A percentile compares a stretch with the other conserved stretches of the same genome.
Conservation (phyloP, 1,140 invertebrate species). For the Panagrolaimus sp. region DNA sequence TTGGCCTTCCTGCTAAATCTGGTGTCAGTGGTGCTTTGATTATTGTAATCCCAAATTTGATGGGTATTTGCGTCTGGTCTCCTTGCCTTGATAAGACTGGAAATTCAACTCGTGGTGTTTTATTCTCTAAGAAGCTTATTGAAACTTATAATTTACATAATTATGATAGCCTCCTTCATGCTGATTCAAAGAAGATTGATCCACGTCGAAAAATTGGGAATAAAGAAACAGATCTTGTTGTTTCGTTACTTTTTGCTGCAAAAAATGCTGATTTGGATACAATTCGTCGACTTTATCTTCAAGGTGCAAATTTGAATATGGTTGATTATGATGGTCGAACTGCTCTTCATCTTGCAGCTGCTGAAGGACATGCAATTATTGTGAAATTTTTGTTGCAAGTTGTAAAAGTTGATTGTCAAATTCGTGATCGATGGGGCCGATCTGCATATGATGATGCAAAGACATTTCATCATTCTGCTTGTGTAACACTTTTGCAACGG, state of each 20-base stretch:
- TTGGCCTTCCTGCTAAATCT: constrained; percentile 93
- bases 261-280: constrained; percentile 74
- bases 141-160: constrained; percentile 87
- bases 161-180: constrained; percentile 87
- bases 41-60: constrained; percentile 90
- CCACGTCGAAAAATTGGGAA: constrained; percentile 83
- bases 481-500: constrained; percentile 35
- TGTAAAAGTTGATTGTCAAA: constrained; percentile 72
- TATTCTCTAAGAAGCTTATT: constrained; percentile 71
- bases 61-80: constrained; percentile 90
- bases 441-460: constrained; percentile 55
- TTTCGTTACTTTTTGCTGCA: constrained; percentile 85
- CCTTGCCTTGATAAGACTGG: constrained; percentile 81
- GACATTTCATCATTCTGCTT: constrained; percentile 39
- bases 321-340: constrained; percentile 78
- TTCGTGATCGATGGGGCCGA: constrained; percentile 65
- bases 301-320: constrained; percentile 69
- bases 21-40: constrained; percentile 87
- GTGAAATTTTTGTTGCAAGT: constrained; percentile 67
- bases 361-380: constrained; percentile 60
- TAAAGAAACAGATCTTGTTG: constrained; percentile 83
- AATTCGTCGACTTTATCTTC: constrained; percentile 44
- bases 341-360: constrained; percentile 62
- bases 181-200: constrained; percentile 78
- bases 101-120: constrained; percentile 82